A percentile compares a stretch with the other conserved stretches of the same genome.
phyloP scores from a whole-genome alignment of 2,113 vertebrate species.

The Aspidoscelis tigris region DNA sequence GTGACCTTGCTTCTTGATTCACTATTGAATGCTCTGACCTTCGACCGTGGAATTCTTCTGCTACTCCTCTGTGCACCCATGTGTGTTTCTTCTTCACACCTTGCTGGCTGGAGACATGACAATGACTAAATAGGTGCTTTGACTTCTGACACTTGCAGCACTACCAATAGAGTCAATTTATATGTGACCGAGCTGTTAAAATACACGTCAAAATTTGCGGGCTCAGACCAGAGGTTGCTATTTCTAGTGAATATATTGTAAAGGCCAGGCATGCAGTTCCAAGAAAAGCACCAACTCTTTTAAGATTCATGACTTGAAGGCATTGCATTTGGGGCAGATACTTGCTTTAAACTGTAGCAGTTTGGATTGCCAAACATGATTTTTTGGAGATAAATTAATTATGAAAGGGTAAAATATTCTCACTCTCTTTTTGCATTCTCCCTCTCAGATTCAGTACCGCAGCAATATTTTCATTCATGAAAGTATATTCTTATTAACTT shows the following conservation, averaged over 20 bases:
- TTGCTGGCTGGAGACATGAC: too few relatives aligned
- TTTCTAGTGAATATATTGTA: neutral
- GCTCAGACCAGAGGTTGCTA: neutral
- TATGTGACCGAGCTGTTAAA: neutral
- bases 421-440: neutral
- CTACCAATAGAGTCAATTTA: neutral
- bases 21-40: too few relatives aligned
- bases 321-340: neutral
- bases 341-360: neutral
- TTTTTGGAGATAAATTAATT: neutral
- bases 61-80: too few relatives aligned
- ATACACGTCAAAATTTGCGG: neutral
- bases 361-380: neutral
- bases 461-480: conserved; percentile 22
- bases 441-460: conserved; percentile 1
- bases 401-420: too few relatives aligned
- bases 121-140: too few relatives aligned
- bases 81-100: too few relatives aligned
- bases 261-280: neutral
- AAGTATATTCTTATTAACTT: neutral
- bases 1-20: too few relatives aligned
- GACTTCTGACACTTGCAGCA: neutral
- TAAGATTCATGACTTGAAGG: neutral
- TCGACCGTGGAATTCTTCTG: too few relatives aligned
- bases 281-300: conserved; percentile 2